phyloP scores from a whole-genome alignment of 2,888 invertebrate species.

The Luffia ferchaultella region DNA sequence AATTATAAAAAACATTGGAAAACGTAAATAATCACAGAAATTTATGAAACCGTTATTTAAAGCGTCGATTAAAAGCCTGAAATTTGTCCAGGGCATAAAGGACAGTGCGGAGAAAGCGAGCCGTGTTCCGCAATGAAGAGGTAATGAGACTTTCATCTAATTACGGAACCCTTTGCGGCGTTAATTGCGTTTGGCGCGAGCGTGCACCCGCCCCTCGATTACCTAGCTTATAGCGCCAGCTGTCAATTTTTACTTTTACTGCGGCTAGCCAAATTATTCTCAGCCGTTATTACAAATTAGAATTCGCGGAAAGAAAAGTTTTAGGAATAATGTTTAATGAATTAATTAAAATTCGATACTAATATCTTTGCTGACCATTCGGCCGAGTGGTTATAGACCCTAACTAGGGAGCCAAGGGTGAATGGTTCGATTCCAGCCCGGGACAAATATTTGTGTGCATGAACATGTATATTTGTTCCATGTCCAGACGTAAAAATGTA shows the following conservation, averaged over 20 bases:
- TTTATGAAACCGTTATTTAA: no score
- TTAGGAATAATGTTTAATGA: no score
- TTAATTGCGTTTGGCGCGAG: conserved; percentile 1
- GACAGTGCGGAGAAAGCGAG: not conserved
- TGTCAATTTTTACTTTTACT: not conserved
- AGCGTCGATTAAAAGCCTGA: not conserved
- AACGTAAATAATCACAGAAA: no score
- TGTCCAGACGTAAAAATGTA: no score
- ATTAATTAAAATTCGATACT: no score
- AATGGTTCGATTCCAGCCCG: no score
- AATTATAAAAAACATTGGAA: no score
- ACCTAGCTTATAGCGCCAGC: not conserved
- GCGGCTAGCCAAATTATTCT: not conserved
- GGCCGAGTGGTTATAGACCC: no score
- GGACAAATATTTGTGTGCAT: no score
- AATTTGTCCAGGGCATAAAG: not conserved
- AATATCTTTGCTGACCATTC: no score
- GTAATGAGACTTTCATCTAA: conserved; percentile 2
- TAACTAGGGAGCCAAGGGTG: no score
- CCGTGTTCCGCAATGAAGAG: not conserved
- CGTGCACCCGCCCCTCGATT: not conserved
- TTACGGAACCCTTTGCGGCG: conserved; percentile 2
- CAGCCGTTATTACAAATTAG: not conserved
- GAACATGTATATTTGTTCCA: no score
- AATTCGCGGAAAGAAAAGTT: not conserved